A percentile compares a stretch with the other conserved stretches of the same genome.
phyloP scores from a whole-genome alignment of 2,888 invertebrate genomes.

The Cecidostiba fungosa region DNA sequence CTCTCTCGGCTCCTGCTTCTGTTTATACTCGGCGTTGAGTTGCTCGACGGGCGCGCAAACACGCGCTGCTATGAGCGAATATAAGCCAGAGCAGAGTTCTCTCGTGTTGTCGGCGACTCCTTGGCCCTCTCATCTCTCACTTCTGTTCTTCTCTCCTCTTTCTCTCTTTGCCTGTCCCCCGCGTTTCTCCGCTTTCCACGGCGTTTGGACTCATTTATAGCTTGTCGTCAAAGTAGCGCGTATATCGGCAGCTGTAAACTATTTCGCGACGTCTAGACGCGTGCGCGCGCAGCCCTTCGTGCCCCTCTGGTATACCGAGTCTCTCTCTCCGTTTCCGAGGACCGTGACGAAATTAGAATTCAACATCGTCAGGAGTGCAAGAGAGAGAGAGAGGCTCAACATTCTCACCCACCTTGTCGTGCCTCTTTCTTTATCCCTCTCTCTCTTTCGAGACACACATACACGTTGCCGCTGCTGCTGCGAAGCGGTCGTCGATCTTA shows the following conservation, averaged over 20 bases:
- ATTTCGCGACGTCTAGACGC: constrained; percentile 65
- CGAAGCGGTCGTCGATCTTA: not conserved
- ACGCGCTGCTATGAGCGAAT: not conserved
- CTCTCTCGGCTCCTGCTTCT: constrained; percentile 8
- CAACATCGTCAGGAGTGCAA: constrained; percentile 53
- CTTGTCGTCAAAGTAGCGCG: constrained; percentile 65
- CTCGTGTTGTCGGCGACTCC: constrained; percentile 23
- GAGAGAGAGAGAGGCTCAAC: constrained; percentile 29
- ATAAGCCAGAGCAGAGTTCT: not conserved
- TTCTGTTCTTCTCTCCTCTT: not conserved
- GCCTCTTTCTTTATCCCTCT: constrained; percentile 43
- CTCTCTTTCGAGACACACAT: not conserved
- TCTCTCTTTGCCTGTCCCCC: not conserved
- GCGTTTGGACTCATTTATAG: constrained; percentile 61
- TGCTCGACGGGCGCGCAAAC: not conserved
- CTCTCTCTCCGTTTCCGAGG: constrained; percentile 60
- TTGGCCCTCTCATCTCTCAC: not conserved
- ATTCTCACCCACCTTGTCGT: constrained; percentile 56
- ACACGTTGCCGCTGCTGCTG: not conserved
- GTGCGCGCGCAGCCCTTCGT: constrained; percentile 46
- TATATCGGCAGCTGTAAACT: constrained; percentile 66
- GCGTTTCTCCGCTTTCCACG: constrained; percentile 6
- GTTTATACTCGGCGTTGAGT: constrained; percentile 35
- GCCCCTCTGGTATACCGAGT: not conserved
- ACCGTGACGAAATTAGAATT: constrained; percentile 66